A percentile compares a stretch with the other conserved stretches of the same genome.
These are phyloP conservation scores for Tragelaphus strepsiceros DNA, from an alignment of 2,113 vertebrate species.

Conservation along the genomic window DNA sequence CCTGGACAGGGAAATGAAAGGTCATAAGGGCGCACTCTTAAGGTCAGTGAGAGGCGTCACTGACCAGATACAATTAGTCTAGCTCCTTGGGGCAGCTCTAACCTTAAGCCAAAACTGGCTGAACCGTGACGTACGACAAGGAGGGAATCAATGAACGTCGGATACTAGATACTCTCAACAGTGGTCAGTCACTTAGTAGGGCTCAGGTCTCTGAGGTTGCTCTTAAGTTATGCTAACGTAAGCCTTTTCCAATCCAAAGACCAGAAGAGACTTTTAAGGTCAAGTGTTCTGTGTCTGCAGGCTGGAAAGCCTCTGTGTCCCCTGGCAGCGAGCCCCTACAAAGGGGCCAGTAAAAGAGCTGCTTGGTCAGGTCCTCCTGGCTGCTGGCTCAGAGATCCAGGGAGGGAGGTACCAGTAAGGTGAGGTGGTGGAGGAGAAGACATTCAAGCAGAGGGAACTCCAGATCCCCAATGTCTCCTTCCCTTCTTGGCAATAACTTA, in stretches of 20 bases:
- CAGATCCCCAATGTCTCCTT: constrained; percentile 35
- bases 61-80: not conserved
- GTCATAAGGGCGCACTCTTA: not conserved
- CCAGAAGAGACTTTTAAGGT: constrained; percentile 72
- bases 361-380: constrained; percentile 49
- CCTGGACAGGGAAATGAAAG: not conserved
- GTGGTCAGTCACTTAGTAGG: constrained; percentile 60
- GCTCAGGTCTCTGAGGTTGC: constrained; percentile 69
- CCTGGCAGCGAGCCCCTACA: constrained; percentile 33
- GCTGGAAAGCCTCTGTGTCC: constrained; percentile 51
- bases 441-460: constrained; percentile 52
- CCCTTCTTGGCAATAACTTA: constrained; percentile 68
- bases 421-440: constrained; percentile 46
- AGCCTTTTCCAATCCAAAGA: constrained; percentile 71
- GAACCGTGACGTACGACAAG: not conserved
- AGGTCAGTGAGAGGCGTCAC: not conserved
- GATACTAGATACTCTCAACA: constrained; percentile 39
- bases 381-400: constrained; percentile 56
- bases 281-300: constrained; percentile 50
- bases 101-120: not conserved
- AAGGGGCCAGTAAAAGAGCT: constrained; percentile 18
- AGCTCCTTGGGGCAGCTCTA: constrained; percentile 17
- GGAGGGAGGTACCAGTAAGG: constrained; percentile 40
- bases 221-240: constrained; percentile 60
- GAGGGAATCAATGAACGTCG: not conserved